These are phyloP conservation scores for Melipona beecheii DNA, from an alignment of 2,888 invertebrate species.

Conservation along the genomic window DNA sequence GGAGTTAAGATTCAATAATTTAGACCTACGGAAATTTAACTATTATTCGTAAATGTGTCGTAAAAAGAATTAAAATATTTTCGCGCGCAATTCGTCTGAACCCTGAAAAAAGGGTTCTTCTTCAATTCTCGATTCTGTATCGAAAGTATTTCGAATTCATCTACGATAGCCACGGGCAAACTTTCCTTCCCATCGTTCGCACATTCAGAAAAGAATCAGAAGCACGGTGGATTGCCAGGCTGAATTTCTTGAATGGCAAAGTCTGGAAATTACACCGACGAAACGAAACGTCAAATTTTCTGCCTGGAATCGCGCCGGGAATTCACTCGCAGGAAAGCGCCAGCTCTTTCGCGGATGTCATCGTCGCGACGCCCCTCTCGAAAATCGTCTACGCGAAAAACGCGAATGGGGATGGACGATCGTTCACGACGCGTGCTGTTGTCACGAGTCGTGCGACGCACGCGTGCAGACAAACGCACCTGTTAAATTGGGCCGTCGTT, in stretches of 20 bases:
- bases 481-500: slow-evolving; percentile 56
- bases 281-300: slow-evolving; percentile 6
- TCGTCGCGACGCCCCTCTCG: background rate
- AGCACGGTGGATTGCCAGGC: background rate
- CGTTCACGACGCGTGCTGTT: background rate
- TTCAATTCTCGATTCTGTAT: too few relatives aligned
- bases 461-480: slow-evolving; percentile 54
- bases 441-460: slow-evolving; percentile 13
- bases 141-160: too few relatives aligned
- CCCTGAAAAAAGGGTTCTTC: too few relatives aligned
- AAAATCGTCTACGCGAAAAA: slow-evolving; percentile 2
- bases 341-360: slow-evolving; percentile 10
- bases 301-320: background rate
- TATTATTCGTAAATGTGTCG: too few relatives aligned
- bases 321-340: too few relatives aligned
- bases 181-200: too few relatives aligned
- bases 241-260: background rate
- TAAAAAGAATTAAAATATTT: too few relatives aligned
- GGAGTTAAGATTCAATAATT: too few relatives aligned
- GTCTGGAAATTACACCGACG: slow-evolving; percentile 11
- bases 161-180: too few relatives aligned
- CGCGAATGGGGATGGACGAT: background rate
- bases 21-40: too few relatives aligned
- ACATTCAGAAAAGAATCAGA: background rate
- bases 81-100: too few relatives aligned